A percentile compares a stretch with the other conserved stretches of the same genome.
Evolutionary conservation across 1,140 invertebrate species (phyloP).

Genomic region (Dendrolimus kikuchii): DNA sequence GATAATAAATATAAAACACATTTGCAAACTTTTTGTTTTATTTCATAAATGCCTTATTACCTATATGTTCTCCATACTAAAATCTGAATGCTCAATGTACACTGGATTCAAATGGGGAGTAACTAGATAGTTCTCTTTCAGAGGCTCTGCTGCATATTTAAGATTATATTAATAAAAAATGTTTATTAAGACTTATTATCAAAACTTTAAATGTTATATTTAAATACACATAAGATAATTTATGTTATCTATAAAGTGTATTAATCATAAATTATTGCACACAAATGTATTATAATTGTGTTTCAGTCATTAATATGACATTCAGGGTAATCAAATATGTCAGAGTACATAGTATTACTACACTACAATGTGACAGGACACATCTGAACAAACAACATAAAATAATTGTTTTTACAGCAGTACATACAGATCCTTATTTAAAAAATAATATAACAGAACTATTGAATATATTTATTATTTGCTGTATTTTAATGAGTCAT

Average conservation of each 20-base stretch:
- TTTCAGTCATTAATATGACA: not conserved
- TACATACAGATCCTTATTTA: conserved; percentile 2
- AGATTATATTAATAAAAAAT: not conserved
- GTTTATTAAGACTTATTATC: not conserved
- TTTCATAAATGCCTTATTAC: no score
- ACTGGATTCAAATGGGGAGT: no score
- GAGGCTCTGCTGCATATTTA: not conserved
- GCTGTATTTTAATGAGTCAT: no score
- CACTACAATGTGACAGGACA: not conserved
- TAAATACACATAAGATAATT: not conserved
- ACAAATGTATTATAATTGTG: no score
- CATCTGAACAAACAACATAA: conserved; percentile 10
- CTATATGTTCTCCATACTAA: no score
- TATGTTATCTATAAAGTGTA: no score
- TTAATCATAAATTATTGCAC: no score
- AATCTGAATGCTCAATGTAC: no score
- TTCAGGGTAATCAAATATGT: not conserved
- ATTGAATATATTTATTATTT: not conserved
- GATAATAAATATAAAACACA: no score
- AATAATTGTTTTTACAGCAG: not conserved
- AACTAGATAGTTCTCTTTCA: no score
- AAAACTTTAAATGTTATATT: conserved; percentile 1
- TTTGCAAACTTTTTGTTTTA: no score
- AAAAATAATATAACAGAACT: conserved; percentile 6
- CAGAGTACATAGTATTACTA: conserved; percentile 1